phyloP scores from a whole-genome alignment of 2,113 vertebrate species.

The Grus americana region DNA sequence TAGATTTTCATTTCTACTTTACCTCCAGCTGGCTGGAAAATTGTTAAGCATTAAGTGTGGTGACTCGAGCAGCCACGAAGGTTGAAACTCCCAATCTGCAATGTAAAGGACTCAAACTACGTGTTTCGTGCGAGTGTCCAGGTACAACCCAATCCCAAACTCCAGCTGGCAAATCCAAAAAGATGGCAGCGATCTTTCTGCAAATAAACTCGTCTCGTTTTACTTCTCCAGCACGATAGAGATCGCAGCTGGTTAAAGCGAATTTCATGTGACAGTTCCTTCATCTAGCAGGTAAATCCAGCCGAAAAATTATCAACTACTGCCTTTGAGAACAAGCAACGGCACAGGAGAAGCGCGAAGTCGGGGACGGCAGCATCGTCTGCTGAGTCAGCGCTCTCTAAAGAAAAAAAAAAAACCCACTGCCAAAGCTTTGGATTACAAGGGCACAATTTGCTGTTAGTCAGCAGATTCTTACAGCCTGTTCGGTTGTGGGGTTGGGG shows the following conservation, averaged over 20 bases:
- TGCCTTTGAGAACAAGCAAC: neutral
- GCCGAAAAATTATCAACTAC: neutral
- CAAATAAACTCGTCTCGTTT: too few relatives aligned
- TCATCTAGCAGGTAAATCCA: neutral
- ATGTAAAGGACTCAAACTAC: neutral
- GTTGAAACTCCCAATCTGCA: neutral
- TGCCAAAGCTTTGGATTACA: neutral
- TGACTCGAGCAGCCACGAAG: neutral
- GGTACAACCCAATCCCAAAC: neutral
- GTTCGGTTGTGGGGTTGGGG: neutral
- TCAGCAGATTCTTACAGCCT: neutral
- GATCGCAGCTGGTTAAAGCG: neutral
- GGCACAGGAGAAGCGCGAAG: neutral
- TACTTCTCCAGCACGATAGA: neutral
- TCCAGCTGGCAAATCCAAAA: too few relatives aligned
- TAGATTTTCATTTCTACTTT: neutral
- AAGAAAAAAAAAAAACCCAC: neutral
- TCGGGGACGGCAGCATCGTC: neutral
- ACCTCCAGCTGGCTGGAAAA: neutral
- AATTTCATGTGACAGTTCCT: fast-evolving
- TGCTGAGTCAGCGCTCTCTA: neutral
- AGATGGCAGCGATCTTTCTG: neutral
- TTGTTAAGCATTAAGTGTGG: neutral
- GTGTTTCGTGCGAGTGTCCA: fast-evolving
- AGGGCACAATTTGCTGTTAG: too few relatives aligned